Base-by-base conservation (phyloP, 1,140 invertebrate species). In the Drosophila eugracilis region DNA sequence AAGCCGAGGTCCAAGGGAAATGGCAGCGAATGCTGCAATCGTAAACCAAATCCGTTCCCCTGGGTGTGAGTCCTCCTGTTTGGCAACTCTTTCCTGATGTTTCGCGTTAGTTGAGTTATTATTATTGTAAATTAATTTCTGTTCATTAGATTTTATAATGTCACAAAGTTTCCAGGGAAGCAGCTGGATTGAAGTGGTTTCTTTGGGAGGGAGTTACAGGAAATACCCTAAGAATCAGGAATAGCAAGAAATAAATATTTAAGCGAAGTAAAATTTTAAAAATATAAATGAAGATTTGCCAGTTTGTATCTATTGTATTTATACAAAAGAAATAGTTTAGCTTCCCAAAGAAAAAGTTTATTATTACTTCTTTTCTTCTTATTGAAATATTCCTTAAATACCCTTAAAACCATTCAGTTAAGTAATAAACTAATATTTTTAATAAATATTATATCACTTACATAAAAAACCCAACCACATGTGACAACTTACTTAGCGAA, bases 91-190 rank as follows among this genome's bases (percentile, higher is more conserved):
- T 72, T 50, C 36, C 32, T 53, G 48, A 49, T 71, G 72, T 75
- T 83, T 44, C 63, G 78, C 74, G 78, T 88, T 86, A 75, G 78
- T 75, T 81, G 78, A 81, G 78, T 86, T 81, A 86, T 86, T 75
- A 78, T 88, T 86, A 86, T 86, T 88, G 60, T 71, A 86, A 86
- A 86, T 86, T 86, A 86, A 86, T 88, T 86, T 88, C 55, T 81
- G 83, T 88, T 86, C 83, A 86, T 86, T 86, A 86, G 83, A 86
- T 88, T 88, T 78, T 66, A 86, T 60, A 88, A 71, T 86, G 83
- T 81, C 77, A 75, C 63, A 65, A 86, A 80, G 37, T 74, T 72
- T 57, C 21, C 30, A 44, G 36, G 55, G 15, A 39, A 32, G 30
- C 81, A 88, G 83, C 69, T 86, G 81, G 50, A 69, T 37, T 37